Percentiles rank a stretch among this genome's conserved stretches.
Conservation (phyloP, 2,797 vertebrate species). For the Liasis olivaceus region DNA sequence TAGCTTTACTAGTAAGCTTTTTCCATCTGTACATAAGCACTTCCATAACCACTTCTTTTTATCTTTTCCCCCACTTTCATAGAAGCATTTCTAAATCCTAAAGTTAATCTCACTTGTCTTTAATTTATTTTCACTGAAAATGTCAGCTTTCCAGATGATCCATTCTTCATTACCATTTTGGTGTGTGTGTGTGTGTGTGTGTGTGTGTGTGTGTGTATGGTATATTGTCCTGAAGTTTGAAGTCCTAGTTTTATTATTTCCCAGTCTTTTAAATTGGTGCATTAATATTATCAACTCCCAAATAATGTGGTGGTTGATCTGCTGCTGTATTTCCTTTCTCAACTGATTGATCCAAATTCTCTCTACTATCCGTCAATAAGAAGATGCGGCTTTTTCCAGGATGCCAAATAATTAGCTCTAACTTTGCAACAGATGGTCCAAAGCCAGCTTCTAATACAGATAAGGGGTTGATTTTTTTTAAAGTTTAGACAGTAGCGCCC, state of each 20-base stretch:
- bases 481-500: background rate
- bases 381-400: background rate
- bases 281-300: background rate
- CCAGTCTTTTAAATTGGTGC: background rate
- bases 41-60: slow-evolving; percentile 33
- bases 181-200: background rate
- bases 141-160: slow-evolving; percentile 22
- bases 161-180: background rate
- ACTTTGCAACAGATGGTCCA: background rate
- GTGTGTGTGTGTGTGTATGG: background rate
- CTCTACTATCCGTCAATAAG: background rate
- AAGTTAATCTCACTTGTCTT: slow-evolving; percentile 45
- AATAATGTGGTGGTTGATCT: background rate
- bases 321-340: background rate
- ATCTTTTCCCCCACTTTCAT: background rate
- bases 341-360: background rate
- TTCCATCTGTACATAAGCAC: slow-evolving; percentile 36
- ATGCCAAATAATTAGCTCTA: background rate
- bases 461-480: background rate
- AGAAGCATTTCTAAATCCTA: slow-evolving; percentile 37
- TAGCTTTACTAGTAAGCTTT: slow-evolving; percentile 31
- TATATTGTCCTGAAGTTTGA: background rate
- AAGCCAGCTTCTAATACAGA: background rate
- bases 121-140: slow-evolving; percentile 36
- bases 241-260: background rate